Percentiles rank a stretch among this genome's conserved stretches.
These are phyloP conservation scores for Ferrisia virgata DNA, from an alignment of 2,888 invertebrate genomes.

Conservation along the genomic window DNA sequence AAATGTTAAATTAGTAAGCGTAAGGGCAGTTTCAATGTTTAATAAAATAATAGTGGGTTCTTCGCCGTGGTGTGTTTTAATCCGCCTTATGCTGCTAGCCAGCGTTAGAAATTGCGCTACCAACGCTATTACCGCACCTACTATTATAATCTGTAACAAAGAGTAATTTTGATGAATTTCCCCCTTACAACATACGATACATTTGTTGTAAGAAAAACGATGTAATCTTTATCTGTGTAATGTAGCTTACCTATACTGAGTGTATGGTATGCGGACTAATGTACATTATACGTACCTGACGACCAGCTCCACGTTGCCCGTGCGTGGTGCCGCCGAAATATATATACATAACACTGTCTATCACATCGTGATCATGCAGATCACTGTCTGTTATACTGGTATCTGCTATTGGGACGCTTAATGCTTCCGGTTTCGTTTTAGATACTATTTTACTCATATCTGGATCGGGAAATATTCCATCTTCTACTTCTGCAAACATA, in stretches of 20 bases:
- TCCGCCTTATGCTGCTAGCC: conserved; percentile 55
- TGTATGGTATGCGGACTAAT: not conserved
- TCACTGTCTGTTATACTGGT: conserved; percentile 65
- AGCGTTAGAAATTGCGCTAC: conserved; percentile 57
- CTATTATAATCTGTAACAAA: conserved; percentile 53
- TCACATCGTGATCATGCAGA: conserved; percentile 67
- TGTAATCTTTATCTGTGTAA: not conserved
- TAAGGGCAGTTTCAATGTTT: conserved; percentile 62
- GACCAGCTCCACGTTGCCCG: conserved; percentile 55
- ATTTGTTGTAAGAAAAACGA: too few species aligned
- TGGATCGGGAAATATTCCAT: conserved; percentile 41
- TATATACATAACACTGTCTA: conserved; percentile 70
- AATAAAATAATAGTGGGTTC: conserved; percentile 53
- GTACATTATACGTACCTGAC: conserved; percentile 47
- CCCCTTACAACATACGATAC: too few species aligned
- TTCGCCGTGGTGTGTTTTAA: conserved; percentile 58
- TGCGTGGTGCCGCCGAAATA: conserved; percentile 62
- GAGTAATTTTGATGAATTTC: conserved; percentile 12
- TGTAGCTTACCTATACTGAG: too few species aligned
- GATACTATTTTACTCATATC: not conserved
- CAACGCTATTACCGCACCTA: conserved; percentile 57
- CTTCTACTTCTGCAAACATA: conserved; percentile 33
- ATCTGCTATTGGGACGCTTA: conserved; percentile 56
- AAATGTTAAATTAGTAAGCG: conserved; percentile 63
- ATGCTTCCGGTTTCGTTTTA: conserved; percentile 24